A percentile compares a stretch with the other conserved stretches of the same genome.
These are phyloP conservation scores for Phyllotreta cruciferae DNA, from an alignment of 2,888 invertebrate species.

Conservation along the genomic window DNA sequence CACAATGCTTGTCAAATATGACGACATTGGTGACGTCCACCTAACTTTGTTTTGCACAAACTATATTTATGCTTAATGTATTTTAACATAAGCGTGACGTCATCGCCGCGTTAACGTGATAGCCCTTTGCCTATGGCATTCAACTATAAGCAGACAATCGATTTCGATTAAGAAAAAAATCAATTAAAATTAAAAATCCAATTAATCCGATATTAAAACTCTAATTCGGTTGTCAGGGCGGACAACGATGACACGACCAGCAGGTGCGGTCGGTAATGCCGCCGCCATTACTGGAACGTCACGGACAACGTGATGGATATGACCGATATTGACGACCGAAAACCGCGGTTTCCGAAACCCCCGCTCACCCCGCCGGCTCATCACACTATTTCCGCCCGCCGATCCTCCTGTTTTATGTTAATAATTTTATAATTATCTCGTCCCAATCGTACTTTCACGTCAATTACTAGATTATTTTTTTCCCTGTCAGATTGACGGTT, in stretches of 20 bases:
- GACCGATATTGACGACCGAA: slow-evolving; percentile 56
- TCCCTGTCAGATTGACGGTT: slow-evolving; percentile 4
- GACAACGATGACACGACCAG: slow-evolving; percentile 52
- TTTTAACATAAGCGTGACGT: no score
- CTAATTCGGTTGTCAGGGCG: slow-evolving; percentile 53
- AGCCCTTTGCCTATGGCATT: no score
- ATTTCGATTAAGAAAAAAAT: neutral
- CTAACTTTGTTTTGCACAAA: no score
- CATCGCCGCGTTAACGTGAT: neutral
- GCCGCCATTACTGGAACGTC: slow-evolving; percentile 58
- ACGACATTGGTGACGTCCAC: no score
- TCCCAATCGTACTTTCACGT: neutral
- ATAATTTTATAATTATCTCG: slow-evolving; percentile 13
- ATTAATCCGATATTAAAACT: slow-evolving; percentile 56
- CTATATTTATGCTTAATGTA: no score
- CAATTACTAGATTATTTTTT: slow-evolving; percentile 12
- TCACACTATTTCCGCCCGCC: neutral
- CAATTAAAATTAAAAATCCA: slow-evolving; percentile 33
- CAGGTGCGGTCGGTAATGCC: slow-evolving; percentile 58
- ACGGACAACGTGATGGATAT: slow-evolving; percentile 56
- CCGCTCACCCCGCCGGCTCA: neutral
- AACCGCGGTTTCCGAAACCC: slow-evolving; percentile 28
- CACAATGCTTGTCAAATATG: no score
- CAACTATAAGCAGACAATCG: no score
- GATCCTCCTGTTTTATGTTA: slow-evolving; percentile 14